Percentiles rank a stretch among this genome's conserved stretches.
Evolutionary conservation across 2,113 vertebrate genomes (phyloP).

Genomic region (Gadus macrocephalus): DNA sequence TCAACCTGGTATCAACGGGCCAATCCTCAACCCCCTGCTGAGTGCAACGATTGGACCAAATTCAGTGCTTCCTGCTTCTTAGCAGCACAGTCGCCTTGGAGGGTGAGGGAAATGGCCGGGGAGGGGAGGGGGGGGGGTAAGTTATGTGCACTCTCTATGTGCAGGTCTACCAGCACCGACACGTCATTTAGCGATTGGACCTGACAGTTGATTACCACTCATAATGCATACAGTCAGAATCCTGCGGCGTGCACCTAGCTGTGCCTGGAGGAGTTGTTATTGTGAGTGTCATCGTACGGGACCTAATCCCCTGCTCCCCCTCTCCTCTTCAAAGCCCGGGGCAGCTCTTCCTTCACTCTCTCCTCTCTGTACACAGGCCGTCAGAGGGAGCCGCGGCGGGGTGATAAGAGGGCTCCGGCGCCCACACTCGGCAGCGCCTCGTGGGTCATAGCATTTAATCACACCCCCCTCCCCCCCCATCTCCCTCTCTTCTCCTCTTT

Average conservation of each 20-base stretch:
- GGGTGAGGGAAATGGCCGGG: background rate
- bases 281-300: conserved; percentile 82
- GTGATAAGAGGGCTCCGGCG: conserved; percentile 87
- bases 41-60: too few relatives aligned
- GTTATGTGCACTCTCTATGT: conserved; percentile 1
- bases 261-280: conserved; percentile 88
- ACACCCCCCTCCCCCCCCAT: conserved; percentile 25
- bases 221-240: conserved; percentile 15
- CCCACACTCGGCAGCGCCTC: conserved; percentile 63
- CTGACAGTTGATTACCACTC: conserved; percentile 33
- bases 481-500: background rate
- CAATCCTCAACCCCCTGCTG: too few relatives aligned
- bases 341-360: conserved; percentile 63
- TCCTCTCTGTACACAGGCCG: conserved; percentile 83
- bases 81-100: too few relatives aligned
- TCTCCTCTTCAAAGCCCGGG: conserved; percentile 82
- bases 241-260: conserved; percentile 77
- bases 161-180: conserved; percentile 18
- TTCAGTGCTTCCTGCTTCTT: too few relatives aligned
- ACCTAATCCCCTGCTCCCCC: conserved; percentile 68
- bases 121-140: background rate
- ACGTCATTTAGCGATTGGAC: conserved; percentile 18
- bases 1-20: too few relatives aligned
- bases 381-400: conserved; percentile 78
- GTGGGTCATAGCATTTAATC: conserved; percentile 59